Evolutionary conservation across 2,113 vertebrate species (phyloP), one percentile per base, ranked within the genome.

Genomic region (Otis tarda): DNA sequence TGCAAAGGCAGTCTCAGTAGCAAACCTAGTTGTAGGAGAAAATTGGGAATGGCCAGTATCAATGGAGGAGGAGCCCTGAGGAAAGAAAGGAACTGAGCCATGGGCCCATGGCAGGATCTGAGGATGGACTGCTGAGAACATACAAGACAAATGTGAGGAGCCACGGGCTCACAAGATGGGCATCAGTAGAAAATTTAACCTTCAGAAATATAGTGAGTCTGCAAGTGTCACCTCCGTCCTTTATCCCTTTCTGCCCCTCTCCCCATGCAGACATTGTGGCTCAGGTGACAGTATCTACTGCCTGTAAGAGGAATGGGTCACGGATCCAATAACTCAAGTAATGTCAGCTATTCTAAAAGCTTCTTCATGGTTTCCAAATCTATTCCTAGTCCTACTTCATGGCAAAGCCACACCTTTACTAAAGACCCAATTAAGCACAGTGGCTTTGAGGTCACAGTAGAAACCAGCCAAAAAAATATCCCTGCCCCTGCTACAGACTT

Each of bases 1-100:
- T 68, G 17, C 24, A 64, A 55, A 68, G 21, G 4, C 15, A 33
- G 25, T 30, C 41, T 49, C 49, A 14, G n/a, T 16, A 47, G n/a
- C 30, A 94, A 88, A 39, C 6, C 5, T 7, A 81, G 9, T 53
- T 11, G 1, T 6, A 59, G 37, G 7, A 59, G n/a, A 37, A 74
- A 63, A 22, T 5, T 21, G 10, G 24, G 4, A 8, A 39, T 1
- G 1, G 5, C 10, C 45, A n/a, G 3, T 11, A 27, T 41, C 21
- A 37, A 0, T 37, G 35, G 8, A 31, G 22, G 30, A 90, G 24
- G 4, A 65, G 1, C 12, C 23, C 10, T 6, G 1, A 67, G 67
- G 31, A 60, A 64, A 65, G 18, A 70, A 80, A 16, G 23, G 11
- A 64, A 31, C 24, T 63, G 30, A 64, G 5, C 12, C 22, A 4